These are phyloP conservation scores for Pangasius krempfi DNA, from an alignment of 2,797 vertebrate species.

Conservation along the genomic window DNA sequence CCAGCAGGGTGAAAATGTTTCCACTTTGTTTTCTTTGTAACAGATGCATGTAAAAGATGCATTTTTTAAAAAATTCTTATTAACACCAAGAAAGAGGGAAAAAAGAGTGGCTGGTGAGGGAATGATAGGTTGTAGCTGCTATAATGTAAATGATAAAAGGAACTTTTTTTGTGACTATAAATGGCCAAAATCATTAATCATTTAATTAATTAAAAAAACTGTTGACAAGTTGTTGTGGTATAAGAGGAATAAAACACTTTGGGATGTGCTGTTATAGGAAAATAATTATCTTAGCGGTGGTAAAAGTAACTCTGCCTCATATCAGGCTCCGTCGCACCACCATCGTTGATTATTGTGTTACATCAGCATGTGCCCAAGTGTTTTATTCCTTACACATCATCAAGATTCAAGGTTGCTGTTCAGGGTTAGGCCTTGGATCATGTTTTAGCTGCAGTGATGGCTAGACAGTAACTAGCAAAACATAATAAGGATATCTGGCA, in stretches of 20 bases:
- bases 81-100: neutral
- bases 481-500: conserved; percentile 9
- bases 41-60: neutral
- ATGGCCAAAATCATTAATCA: too few relatives aligned
- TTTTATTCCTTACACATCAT: neutral
- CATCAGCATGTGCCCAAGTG: neutral
- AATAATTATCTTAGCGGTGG: neutral
- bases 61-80: neutral
- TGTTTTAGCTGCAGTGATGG: neutral
- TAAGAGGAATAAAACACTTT: neutral
- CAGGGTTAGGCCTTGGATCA: neutral
- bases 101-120: neutral
- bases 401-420: neutral
- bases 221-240: too few relatives aligned
- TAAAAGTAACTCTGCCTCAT: neutral
- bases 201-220: neutral
- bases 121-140: neutral
- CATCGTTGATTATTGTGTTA: neutral
- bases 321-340: neutral
- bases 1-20: neutral
- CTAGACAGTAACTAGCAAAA: neutral
- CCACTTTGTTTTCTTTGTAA: neutral
- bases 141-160: neutral
- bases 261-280: neutral
- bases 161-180: neutral